Conservation (phyloP, 1,140 invertebrate genomes). For the Prorops nasuta region DNA sequence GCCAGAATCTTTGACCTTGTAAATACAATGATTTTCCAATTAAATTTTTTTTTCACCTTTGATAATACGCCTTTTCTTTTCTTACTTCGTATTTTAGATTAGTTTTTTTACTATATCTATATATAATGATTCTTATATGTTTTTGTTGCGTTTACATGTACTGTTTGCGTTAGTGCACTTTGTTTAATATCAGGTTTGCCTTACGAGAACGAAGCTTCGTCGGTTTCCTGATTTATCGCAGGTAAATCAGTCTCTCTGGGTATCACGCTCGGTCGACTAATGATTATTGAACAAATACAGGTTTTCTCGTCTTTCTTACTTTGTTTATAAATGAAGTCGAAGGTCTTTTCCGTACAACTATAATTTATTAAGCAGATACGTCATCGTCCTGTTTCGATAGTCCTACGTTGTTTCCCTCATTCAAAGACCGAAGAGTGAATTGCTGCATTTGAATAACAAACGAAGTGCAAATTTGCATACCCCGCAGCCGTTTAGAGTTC, state of each 20-base stretch:
- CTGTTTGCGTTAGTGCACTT: too few species aligned
- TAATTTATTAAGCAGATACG: constrained; percentile 47
- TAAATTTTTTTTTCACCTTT: constrained; percentile 8
- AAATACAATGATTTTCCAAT: too few species aligned
- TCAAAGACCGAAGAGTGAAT: constrained; percentile 43
- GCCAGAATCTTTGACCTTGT: constrained; percentile 20
- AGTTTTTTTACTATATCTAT: not conserved
- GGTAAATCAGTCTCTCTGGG: too few species aligned
- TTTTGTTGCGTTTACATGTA: too few species aligned
- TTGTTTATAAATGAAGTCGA: constrained; percentile 26
- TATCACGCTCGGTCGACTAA: too few species aligned
- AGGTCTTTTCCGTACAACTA: constrained; percentile 35
- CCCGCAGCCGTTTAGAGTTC: constrained; percentile 19
- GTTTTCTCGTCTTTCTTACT: too few species aligned
- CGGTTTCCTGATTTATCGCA: too few species aligned
- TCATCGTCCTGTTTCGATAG: constrained; percentile 38
- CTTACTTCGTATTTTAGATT: not conserved
- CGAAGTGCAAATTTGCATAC: constrained; percentile 49
- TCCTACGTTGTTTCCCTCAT: constrained; percentile 41
- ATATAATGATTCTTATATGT: too few species aligned
- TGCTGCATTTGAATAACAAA: constrained; percentile 54
- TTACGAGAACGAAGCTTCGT: too few species aligned
- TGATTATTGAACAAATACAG: not conserved
- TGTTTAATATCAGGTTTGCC: too few species aligned
- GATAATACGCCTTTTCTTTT: constrained; percentile 3